These are phyloP conservation scores for Tipula vernalis DNA, from an alignment of 2,888 invertebrate genomes.

Conservation along the genomic window DNA sequence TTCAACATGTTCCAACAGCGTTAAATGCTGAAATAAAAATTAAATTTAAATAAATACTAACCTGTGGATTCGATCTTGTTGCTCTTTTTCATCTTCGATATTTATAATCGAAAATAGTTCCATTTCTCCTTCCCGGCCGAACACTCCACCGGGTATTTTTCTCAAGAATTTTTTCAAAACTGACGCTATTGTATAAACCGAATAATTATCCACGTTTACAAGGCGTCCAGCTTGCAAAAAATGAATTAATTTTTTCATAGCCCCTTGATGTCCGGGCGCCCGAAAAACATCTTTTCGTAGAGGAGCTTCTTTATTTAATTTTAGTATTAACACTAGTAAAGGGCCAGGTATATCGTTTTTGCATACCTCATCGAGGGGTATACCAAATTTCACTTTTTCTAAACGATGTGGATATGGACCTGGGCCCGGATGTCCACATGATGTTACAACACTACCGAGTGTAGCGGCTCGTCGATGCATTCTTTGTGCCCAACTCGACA, in stretches of 20 bases:
- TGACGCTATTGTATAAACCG: constrained; percentile 95
- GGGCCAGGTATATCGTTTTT: constrained; percentile 92
- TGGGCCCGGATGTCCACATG: constrained; percentile 73
- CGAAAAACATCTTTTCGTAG: constrained; percentile 87
- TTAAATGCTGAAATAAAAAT: not conserved
- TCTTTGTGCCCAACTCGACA: constrained; percentile 87
- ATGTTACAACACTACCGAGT: constrained; percentile 80
- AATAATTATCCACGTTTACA: constrained; percentile 88
- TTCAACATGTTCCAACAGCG: no score
- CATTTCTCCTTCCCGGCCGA: constrained; percentile 84
- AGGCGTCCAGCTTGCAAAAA: constrained; percentile 80
- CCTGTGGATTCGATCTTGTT: constrained; percentile 88
- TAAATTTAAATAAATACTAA: constrained; percentile 33
- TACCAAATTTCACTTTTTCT: constrained; percentile 92
- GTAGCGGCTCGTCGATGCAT: constrained; percentile 86
- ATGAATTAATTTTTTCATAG: constrained; percentile 86
- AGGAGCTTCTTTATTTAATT: constrained; percentile 90
- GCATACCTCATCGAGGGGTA: constrained; percentile 81
- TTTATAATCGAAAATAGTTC: constrained; percentile 81
- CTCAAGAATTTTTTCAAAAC: constrained; percentile 95
- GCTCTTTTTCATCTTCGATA: constrained; percentile 65
- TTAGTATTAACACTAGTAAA: constrained; percentile 77
- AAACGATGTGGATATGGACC: constrained; percentile 71
- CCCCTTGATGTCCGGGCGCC: constrained; percentile 89
- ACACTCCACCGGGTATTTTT: constrained; percentile 93